A percentile compares a stretch with the other conserved stretches of the same genome.
These are phyloP conservation scores for Branchellion lobata DNA, from an alignment of 2,888 invertebrate species.

Conservation along the genomic window DNA sequence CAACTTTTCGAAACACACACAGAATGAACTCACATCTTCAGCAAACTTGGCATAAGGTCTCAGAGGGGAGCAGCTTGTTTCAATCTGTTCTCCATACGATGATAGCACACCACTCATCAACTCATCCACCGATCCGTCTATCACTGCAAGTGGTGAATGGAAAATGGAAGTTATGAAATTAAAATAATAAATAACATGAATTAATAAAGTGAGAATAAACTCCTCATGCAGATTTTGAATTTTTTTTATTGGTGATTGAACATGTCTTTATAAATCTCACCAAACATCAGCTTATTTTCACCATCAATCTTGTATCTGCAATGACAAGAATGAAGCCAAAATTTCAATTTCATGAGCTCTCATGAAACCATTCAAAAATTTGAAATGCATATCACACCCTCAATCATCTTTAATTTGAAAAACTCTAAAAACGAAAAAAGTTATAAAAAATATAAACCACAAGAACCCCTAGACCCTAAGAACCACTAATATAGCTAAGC, in stretches of 20 bases:
- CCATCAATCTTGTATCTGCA: constrained; percentile 1
- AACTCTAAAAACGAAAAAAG: too few relatives aligned
- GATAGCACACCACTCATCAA: constrained; percentile 33
- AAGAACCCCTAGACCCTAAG: too few relatives aligned
- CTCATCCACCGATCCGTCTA: constrained; percentile 42
- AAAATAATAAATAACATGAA: too few relatives aligned
- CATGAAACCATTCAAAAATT: too few relatives aligned
- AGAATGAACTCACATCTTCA: constrained; percentile 41
- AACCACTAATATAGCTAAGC: too few relatives aligned
- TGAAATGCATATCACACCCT: not conserved
- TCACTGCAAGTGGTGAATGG: not conserved
- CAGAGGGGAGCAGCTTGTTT: constrained; percentile 41
- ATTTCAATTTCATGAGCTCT: not conserved
- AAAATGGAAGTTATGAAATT: too few relatives aligned
- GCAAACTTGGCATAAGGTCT: constrained; percentile 42
- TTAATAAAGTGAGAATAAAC: too few relatives aligned
- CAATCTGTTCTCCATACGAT: constrained; percentile 45
- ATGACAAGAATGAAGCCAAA: not conserved
- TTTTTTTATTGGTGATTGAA: too few relatives aligned
- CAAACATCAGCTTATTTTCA: constrained; percentile 2
- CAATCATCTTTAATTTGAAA: too few relatives aligned
- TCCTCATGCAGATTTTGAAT: too few relatives aligned
- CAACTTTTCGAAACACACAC: too few relatives aligned
- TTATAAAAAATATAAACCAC: too few relatives aligned
- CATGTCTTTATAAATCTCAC: not conserved